Conservation (phyloP, 2,888 invertebrate species). For the Sialis fuliginosa region DNA sequence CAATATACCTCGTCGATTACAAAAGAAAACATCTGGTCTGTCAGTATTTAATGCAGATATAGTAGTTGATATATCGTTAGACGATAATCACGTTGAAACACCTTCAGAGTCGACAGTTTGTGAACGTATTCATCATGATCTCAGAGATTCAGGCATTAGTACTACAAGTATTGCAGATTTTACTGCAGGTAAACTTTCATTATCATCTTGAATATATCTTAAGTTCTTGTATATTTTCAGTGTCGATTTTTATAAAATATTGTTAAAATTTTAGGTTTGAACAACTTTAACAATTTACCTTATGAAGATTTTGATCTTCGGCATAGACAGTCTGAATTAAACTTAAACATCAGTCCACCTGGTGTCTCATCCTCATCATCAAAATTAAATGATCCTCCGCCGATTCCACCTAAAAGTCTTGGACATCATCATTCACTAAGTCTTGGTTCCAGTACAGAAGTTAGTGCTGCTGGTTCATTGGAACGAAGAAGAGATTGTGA, state of each 20-base stretch:
- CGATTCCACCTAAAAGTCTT: conserved; percentile 18
- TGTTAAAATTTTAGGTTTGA: conserved; percentile 13
- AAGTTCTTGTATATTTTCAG: too few species aligned
- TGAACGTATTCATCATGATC: conserved; percentile 22
- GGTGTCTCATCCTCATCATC: conserved; percentile 13
- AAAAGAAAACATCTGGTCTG: conserved; percentile 28
- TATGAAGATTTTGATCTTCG: conserved; percentile 25
- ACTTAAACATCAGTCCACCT: conserved; percentile 20
- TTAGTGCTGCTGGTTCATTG: conserved; percentile 9
- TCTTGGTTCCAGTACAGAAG: conserved; percentile 19
- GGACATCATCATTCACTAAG: conserved; percentile 10
- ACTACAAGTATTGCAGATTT: conserved; percentile 24
- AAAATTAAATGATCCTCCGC: conserved; percentile 21
- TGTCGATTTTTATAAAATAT: conserved; percentile 12
- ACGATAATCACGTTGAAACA: conserved; percentile 24
- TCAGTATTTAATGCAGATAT: conserved; percentile 26
- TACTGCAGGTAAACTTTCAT: conserved; percentile 7
- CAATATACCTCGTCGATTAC: conserved; percentile 24
- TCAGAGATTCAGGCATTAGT: conserved; percentile 34
- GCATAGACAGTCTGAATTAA: conserved; percentile 21
- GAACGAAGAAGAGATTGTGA: conserved; percentile 9
- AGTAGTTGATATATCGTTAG: conserved; percentile 29
- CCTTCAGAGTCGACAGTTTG: conserved; percentile 15
- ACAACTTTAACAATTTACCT: conserved; percentile 24
- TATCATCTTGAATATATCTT: too few species aligned